A percentile compares a stretch with the other conserved stretches of the same genome.
Conservation (phyloP, 2,797 vertebrate genomes). For the Diglossa cyanea region DNA sequence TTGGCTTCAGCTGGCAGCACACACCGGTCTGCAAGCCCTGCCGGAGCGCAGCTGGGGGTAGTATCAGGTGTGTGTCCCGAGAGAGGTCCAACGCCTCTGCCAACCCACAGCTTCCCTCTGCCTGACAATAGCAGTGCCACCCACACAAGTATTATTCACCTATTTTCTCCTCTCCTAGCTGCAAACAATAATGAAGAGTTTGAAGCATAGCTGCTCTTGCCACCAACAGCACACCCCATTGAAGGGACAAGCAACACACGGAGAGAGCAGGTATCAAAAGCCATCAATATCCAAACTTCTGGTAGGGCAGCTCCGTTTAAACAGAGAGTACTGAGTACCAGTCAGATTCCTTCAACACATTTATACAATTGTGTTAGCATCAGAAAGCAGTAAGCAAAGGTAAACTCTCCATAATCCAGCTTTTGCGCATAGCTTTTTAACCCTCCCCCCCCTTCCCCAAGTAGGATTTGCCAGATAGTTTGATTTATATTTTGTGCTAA, state of each 20-base stretch:
- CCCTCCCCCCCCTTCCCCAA: not conserved
- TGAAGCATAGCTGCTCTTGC: not conserved
- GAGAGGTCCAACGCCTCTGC: fast-evolving
- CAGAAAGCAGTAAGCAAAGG: not conserved
- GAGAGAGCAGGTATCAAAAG: not conserved
- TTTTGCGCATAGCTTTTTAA: not conserved
- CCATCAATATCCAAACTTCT: fast-evolving
- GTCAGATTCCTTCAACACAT: not conserved
- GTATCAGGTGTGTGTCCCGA: fast-evolving
- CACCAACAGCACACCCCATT: fast-evolving
- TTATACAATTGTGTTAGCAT: not conserved
- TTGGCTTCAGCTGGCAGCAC: not conserved
- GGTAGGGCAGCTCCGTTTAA: not conserved
- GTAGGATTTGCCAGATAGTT: not conserved
- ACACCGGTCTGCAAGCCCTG: fast-evolving
- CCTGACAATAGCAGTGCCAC: not conserved
- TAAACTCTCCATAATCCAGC: not conserved
- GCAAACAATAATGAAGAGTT: not conserved
- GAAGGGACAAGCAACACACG: not conserved
- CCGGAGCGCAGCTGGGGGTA: fast-evolving
- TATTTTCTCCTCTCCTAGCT: not conserved
- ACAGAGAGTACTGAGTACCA: not conserved
- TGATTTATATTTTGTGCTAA: not conserved
- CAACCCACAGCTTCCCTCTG: not conserved
- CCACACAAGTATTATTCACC: fast-evolving